Conservation (phyloP, 2,113 vertebrate species). For the Hiodon alosoides region DNA sequence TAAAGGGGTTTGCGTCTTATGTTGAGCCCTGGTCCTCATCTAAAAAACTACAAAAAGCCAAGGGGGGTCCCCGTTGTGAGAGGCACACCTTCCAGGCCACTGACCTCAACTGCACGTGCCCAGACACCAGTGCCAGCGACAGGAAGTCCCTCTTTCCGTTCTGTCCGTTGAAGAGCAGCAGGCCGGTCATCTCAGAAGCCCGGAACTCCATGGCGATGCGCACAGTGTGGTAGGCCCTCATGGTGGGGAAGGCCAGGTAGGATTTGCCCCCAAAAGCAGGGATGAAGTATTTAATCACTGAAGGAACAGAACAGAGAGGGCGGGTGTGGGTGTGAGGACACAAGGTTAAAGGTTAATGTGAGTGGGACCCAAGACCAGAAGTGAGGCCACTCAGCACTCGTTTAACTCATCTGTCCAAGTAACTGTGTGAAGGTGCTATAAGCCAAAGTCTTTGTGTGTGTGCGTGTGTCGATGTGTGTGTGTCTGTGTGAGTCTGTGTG, state of each 20-base stretch:
- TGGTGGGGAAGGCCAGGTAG: constrained; percentile 85
- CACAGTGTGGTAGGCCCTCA: constrained; percentile 87
- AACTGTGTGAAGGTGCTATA: too few species aligned
- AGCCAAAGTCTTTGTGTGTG: too few species aligned
- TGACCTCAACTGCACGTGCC: constrained; percentile 85
- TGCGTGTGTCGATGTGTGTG: too few species aligned
- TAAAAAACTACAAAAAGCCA: too few species aligned
- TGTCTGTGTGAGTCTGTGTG: too few species aligned
- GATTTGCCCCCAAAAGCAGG: constrained; percentile 85
- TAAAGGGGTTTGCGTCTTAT: too few species aligned
- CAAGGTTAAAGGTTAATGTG: neutral
- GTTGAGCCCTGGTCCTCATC: too few species aligned
- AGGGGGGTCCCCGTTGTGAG: too few species aligned
- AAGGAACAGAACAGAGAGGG: neutral
- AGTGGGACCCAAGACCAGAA: too few species aligned
- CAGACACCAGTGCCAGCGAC: constrained; percentile 72
- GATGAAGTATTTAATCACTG: constrained; percentile 69
- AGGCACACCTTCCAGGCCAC: constrained; percentile 7
- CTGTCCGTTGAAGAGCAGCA: constrained; percentile 89
- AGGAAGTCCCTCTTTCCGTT: constrained; percentile 85
- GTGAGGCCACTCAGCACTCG: too few species aligned
- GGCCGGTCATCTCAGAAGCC: constrained; percentile 69
- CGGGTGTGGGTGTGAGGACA: accelerated
- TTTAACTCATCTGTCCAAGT: too few species aligned
- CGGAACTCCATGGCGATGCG: constrained; percentile 90